Evolutionary conservation across 2,113 vertebrate species (phyloP).

Genomic region (Lipophrys pholis): DNA sequence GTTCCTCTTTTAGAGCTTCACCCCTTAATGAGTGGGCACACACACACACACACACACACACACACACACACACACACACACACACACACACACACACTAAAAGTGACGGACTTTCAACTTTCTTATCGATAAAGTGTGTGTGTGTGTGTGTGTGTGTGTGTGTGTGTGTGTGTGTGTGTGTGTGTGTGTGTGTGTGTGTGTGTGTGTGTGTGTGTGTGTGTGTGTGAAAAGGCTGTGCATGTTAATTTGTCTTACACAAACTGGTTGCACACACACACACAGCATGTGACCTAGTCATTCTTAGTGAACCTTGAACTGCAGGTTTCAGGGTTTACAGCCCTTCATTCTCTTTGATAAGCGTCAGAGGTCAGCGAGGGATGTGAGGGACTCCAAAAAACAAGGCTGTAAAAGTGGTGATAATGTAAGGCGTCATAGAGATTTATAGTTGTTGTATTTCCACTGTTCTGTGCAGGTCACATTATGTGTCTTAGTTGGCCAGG

Average conservation of each 20-base stretch:
- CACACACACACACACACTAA: background rate
- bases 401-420: conserved; percentile 77
- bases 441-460: conserved; percentile 63
- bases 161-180: no score
- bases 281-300: conserved; percentile 72
- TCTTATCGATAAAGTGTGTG: no score
- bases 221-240: no score
- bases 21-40: conserved; percentile 55
- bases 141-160: no score
- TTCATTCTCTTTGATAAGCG: conserved; percentile 67
- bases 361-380: conserved; percentile 65
- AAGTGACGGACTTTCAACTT: conserved; percentile 1
- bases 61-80: conserved; percentile 5
- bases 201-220: no score
- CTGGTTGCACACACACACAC: conserved; percentile 6
- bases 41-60: conserved; percentile 15
- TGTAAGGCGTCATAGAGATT: conserved; percentile 43
- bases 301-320: conserved; percentile 71
- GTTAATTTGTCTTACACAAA: no score
- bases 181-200: no score
- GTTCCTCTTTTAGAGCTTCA: conserved; percentile 56
- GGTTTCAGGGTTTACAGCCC: conserved; percentile 74
- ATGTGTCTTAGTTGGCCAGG: conserved; percentile 31
- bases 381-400: conserved; percentile 75
- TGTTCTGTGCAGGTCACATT: conserved; percentile 25